A percentile compares a stretch with the other conserved stretches of the same genome.
phyloP scores from a whole-genome alignment of 2,888 invertebrate species.

The Dione juno region DNA sequence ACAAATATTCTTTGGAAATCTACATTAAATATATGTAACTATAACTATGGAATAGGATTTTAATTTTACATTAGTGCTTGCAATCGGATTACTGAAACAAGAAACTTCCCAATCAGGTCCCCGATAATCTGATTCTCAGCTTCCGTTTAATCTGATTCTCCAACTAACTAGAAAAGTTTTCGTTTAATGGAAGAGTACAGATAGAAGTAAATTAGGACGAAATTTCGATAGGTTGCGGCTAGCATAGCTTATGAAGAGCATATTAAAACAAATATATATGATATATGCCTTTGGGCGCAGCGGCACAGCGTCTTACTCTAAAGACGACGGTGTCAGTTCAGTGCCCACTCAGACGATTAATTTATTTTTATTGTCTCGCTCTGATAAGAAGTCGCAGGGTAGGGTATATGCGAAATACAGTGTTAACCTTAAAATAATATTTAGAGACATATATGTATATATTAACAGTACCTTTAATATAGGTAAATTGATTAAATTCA shows the following conservation, averaged over 20 bases:
- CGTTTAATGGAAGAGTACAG: conserved; percentile 23
- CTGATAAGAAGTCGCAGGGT: no score
- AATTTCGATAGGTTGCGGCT: conserved; percentile 3
- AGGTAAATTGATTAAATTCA: no score
- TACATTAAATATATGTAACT: no score
- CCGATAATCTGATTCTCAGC: conserved; percentile 34
- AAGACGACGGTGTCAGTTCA: no score
- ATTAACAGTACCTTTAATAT: no score
- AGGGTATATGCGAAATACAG: no score
- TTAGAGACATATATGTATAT: no score
- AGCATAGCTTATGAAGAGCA: background rate
- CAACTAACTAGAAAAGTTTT: conserved; percentile 36
- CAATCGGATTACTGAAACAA: conserved; percentile 33
- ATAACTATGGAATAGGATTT: conserved; percentile 7
- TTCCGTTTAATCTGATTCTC: conserved; percentile 37
- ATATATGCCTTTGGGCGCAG: background rate
- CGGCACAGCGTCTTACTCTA: background rate
- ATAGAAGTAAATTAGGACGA: conserved; percentile 1
- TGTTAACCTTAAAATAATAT: no score
- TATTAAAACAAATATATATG: background rate
- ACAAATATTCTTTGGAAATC: no score
- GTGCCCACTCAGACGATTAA: no score
- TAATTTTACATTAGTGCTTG: conserved; percentile 18
- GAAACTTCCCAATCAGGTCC: conserved; percentile 35
- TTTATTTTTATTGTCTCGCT: no score